A percentile compares a stretch with the other conserved stretches of the same genome.
Conservation (phyloP, 2,113 vertebrate genomes). For the Bos taurus region DNA sequence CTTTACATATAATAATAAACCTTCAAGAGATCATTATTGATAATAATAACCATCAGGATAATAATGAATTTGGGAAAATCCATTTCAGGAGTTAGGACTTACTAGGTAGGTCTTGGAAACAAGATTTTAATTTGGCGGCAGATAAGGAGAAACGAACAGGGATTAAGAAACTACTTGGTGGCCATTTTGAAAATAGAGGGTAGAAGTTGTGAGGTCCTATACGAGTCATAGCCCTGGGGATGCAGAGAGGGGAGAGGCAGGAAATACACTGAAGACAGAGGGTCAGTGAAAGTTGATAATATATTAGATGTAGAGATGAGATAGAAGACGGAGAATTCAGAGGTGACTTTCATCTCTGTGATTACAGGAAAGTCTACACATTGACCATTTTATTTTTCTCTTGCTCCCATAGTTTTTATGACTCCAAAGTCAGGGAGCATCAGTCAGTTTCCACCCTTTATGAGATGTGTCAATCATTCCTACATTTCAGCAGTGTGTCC, state of each 20-base stretch:
- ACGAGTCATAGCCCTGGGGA: neutral
- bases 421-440: neutral
- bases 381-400: neutral
- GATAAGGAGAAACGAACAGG: neutral
- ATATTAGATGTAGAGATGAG: neutral
- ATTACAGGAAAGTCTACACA: neutral
- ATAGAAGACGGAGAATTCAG: neutral
- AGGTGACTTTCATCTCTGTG: neutral
- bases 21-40: neutral
- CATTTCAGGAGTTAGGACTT: neutral
- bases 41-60: neutral
- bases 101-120: neutral
- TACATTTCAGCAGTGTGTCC: neutral
- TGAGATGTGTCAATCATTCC: neutral
- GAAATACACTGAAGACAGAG: neutral
- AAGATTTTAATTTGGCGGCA: slow-evolving; percentile 5
- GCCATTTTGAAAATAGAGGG: neutral
- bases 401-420: neutral
- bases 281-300: neutral
- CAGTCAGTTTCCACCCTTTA: neutral
- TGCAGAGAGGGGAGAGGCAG: neutral
- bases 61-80: slow-evolving; percentile 10
- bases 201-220: neutral
- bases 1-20: neutral
- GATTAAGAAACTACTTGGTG: neutral